Conservation (phyloP, 2,797 vertebrate genomes). For the Anguilla anguilla region DNA sequence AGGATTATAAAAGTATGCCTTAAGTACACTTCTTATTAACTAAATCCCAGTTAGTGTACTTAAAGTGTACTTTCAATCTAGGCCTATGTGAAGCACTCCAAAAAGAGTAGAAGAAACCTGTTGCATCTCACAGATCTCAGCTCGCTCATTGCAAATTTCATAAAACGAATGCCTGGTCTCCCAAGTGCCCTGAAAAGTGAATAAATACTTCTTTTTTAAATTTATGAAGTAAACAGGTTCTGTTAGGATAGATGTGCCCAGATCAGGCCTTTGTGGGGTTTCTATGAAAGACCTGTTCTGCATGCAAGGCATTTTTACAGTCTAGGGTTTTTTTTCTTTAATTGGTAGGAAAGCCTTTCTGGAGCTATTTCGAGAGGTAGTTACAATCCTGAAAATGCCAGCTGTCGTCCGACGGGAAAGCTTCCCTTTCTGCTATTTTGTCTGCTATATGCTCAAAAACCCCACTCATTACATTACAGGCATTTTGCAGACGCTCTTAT, state of each 20-base stretch:
- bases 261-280: slow-evolving; percentile 34
- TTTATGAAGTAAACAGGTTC: slow-evolving; percentile 1
- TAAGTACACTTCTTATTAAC: too few species aligned
- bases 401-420: slow-evolving; percentile 70
- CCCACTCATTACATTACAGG: too few species aligned
- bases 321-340: slow-evolving; percentile 61
- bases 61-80: too few species aligned
- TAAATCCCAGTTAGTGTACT: too few species aligned
- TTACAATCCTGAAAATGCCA: slow-evolving; percentile 79
- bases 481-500: too few species aligned
- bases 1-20: too few species aligned
- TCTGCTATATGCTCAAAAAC: not conserved
- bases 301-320: slow-evolving; percentile 50
- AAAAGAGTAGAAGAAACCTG: too few species aligned
- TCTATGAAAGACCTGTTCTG: slow-evolving; percentile 61
- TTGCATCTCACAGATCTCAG: too few species aligned
- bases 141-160: too few species aligned
- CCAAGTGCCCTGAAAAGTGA: slow-evolving; percentile 50
- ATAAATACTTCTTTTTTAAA: slow-evolving; percentile 2
- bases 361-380: slow-evolving; percentile 76
- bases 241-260: not conserved
- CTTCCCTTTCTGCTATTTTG: not conserved
- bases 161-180: too few species aligned
- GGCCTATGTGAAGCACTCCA: too few species aligned
- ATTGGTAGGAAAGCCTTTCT: slow-evolving; percentile 73